phyloP scores from a whole-genome alignment of 2,888 invertebrate species.

The Charanyca ferruginea region DNA sequence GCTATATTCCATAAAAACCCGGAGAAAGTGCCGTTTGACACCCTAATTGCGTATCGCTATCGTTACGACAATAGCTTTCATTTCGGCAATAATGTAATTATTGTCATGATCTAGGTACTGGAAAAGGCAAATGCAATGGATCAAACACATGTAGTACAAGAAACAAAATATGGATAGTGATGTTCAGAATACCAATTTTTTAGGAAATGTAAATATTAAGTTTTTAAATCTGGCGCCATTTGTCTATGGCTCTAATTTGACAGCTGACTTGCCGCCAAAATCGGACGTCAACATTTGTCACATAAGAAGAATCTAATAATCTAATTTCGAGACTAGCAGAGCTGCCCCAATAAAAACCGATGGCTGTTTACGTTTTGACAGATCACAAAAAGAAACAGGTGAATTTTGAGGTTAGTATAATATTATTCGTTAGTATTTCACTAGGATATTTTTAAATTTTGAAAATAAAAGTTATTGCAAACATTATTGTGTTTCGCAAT shows the following conservation, averaged over 20 bases:
- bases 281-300: neutral
- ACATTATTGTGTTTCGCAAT: neutral
- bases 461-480: neutral
- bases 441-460: neutral
- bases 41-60: constrained; percentile 21
- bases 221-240: neutral
- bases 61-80: constrained; percentile 4
- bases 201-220: no score
- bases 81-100: neutral
- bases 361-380: neutral
- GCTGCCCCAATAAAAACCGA: neutral
- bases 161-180: no score
- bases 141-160: no score
- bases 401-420: neutral
- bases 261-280: neutral
- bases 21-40: constrained; percentile 2
- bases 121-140: neutral
- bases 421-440: no score
- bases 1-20: neutral
- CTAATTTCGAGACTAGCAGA: neutral
- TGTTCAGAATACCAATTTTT: no score
- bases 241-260: neutral
- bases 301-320: no score
- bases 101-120: neutral
- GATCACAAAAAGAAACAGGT: neutral